Evolutionary conservation across 2,888 invertebrate genomes (phyloP), one percentile per base, ranked within the genome.

Genomic region (Oegoconia quadripuncta): DNA sequence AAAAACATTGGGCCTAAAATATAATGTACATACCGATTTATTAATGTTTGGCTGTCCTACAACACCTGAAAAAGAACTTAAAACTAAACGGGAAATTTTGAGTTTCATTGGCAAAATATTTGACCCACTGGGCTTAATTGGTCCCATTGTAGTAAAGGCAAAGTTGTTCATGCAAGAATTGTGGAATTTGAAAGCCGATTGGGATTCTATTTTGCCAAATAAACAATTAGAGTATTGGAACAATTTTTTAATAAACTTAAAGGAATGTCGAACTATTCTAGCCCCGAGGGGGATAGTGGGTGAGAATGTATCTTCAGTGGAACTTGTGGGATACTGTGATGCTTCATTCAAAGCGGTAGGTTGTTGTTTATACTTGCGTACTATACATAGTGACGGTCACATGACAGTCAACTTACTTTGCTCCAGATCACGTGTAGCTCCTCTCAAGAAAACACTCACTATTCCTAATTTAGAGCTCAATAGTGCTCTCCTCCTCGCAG

Each of bases 21-120:
- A 37, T 32, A 16, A 48, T 28, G 14, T 44, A 13, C n/a, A 12
- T 7, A 3, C 17, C 3, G 39, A 42, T 18, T 13, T 11, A 11
- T 34, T 45, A 8, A 41, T 17, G 1, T 42, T 42, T 22, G 9
- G 18, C 9, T 8, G 16, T 12, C 44, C 44, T 3, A 13, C 1
- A 15, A 11, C 6, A 9, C 2, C 18, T 9, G 18, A 37, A 3
- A n/a, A n/a, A n/a, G n/a, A n/a, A n/a, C 3, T 13, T 41, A 9
- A 31, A 6, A 40, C 49, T 17, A 49, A 49, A 38, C 32, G 46
- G 29, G 16, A 41, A 29, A 28, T 46, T 15, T 25, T 49, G 7
- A 44, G 42, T 25, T 48, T 37, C 27, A 47, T 47, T 15, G 40
- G 47, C 1, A 39, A 42, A 28, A 44, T 46, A n/a, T 44, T 41